Evolutionary conservation across 2,797 vertebrate genomes (phyloP), one percentile per base, ranked within the genome.

Genomic region (Lateolabrax maculatus): DNA sequence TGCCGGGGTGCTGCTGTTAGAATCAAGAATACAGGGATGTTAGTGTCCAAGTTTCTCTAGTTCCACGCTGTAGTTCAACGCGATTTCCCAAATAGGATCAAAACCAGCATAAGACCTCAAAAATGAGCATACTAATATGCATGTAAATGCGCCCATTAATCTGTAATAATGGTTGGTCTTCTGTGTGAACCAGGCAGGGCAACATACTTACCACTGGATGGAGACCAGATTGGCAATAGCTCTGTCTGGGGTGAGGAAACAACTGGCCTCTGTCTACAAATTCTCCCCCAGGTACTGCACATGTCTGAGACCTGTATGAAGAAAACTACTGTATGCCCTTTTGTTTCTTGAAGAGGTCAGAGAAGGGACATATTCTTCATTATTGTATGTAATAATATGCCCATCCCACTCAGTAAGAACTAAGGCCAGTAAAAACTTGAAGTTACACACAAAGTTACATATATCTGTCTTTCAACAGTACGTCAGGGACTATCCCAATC

Each of bases 211-310:
- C 65, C 93, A 94, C 19, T 96, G 97, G 96, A 82, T 92, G 5
- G 96, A 97, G 57, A 84, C 84, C 84, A 76, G 73, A 10, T 21
- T 96, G 78, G 95, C 96, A 5, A 86, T 58, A 81, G 93, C 91
- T 52, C 84, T 96, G 56, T 93, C 93, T 64, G 94, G 88, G 82
- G 75, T 97, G 84, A 84, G 95, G 83, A 96, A 95, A 80, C 93
- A 88, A 23, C 87, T 97, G 80, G 87, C 93, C 8, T 93, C 90
- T 58, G 87, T 96, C 73, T 97, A 95, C 91, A 93, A 83, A 72
- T 94, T 95, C 82, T 96, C 95, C 27, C 80, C 94, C 83, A 97
- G 97, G 97, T 98, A 93, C 58, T 12, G 6, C 16, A 34, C 51
- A 29, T 56, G 53, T 68, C 51, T 76, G 29, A 85, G 65, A 75